phyloP scores from a whole-genome alignment of 1,140 invertebrate species.

The Plutomurus gul region DNA sequence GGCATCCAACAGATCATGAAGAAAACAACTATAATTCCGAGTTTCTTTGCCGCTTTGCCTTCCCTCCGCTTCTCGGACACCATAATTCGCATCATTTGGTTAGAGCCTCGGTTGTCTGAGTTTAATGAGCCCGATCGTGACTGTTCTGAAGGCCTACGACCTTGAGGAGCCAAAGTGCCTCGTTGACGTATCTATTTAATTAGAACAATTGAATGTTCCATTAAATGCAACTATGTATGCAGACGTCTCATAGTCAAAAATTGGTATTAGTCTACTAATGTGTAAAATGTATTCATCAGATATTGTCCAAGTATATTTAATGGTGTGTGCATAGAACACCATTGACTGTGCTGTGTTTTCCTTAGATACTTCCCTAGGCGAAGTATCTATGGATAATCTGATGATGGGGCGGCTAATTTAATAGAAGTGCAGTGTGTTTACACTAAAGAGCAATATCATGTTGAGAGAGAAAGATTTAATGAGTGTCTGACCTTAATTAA shows the following conservation, averaged over 20 bases:
- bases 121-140: slow-evolving; percentile 50
- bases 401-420: background rate
- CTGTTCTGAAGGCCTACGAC: slow-evolving; percentile 36
- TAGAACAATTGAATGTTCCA: too few species aligned
- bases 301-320: too few species aligned
- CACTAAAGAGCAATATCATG: background rate
- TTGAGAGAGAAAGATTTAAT: background rate
- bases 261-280: too few species aligned
- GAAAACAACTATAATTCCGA: slow-evolving; percentile 86
- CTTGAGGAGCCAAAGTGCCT: slow-evolving; percentile 49
- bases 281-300: too few species aligned
- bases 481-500: slow-evolving; percentile 74
- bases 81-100: slow-evolving; percentile 71
- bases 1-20: slow-evolving; percentile 93
- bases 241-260: too few species aligned
- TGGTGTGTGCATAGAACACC: too few species aligned
- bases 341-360: too few species aligned
- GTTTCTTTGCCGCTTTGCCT: slow-evolving; percentile 86
- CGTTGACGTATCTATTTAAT: slow-evolving; percentile 53
- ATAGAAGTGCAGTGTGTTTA: background rate
- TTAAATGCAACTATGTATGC: too few species aligned
- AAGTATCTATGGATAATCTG: too few species aligned
- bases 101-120: slow-evolving; percentile 47
- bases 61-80: slow-evolving; percentile 81
- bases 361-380: too few species aligned